Conservation (phyloP, 2,888 invertebrate genomes). For the Suillia variegata region DNA sequence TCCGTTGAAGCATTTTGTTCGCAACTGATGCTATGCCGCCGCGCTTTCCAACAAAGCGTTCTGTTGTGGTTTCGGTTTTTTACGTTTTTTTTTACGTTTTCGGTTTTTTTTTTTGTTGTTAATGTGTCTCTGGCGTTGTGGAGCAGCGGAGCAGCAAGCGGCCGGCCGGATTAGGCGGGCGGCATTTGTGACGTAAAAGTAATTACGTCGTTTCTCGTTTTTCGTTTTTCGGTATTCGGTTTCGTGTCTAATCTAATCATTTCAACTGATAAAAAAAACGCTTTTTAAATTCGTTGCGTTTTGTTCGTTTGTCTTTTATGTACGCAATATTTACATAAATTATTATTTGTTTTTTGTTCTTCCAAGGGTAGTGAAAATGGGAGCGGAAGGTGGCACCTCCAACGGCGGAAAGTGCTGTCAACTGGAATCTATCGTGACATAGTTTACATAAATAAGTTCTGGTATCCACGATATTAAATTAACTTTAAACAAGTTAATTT, state of each 20-base stretch:
- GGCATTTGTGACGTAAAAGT: background rate
- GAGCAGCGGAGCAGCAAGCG: background rate
- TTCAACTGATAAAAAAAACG: background rate
- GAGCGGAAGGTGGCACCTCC: no score
- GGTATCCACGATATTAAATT: no score
- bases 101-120: background rate
- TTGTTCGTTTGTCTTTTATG: background rate
- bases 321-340: background rate
- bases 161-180: no score
- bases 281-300: background rate
- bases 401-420: no score
- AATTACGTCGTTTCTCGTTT: background rate
- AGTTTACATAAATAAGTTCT: no score
- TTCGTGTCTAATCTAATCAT: conserved; percentile 1
- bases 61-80: background rate
- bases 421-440: no score
- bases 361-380: background rate
- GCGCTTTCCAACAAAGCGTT: background rate
- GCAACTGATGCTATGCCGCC: background rate
- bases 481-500: no score
- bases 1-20: background rate
- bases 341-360: background rate
- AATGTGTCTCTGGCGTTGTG: background rate
- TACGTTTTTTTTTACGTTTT: background rate
- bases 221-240: background rate